These are phyloP conservation scores for Steinernema carpocapsae DNA, from an alignment of 2,888 invertebrate genomes.

Conservation along the genomic window DNA sequence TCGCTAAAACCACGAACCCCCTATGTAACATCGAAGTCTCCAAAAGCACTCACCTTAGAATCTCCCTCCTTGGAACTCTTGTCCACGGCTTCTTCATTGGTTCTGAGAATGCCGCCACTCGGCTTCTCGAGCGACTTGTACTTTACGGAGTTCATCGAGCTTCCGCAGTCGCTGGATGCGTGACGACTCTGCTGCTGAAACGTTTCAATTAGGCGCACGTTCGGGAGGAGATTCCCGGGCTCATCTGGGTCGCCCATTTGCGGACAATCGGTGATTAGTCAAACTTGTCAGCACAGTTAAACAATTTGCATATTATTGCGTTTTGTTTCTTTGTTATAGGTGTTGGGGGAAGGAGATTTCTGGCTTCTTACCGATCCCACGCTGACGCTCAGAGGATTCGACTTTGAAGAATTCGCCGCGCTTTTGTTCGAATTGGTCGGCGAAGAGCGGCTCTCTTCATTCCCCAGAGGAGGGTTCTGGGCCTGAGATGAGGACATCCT, in stretches of 20 bases:
- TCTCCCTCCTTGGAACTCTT: background rate
- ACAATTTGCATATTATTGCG: slow-evolving; percentile 6
- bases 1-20: background rate
- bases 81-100: background rate
- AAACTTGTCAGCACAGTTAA: background rate
- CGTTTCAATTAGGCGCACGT: background rate
- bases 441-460: background rate
- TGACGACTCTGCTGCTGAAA: slow-evolving; percentile 12
- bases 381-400: slow-evolving; percentile 8
- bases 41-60: background rate
- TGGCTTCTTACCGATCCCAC: slow-evolving; percentile 25
- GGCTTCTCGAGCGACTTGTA: slow-evolving; percentile 26
- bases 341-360: too few relatives aligned
- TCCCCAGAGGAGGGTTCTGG: too few relatives aligned
- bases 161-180: slow-evolving; percentile 4
- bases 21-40: background rate
- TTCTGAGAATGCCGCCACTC: slow-evolving; percentile 1
- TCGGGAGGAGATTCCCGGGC: too few relatives aligned
- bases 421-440: background rate
- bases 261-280: slow-evolving; percentile 29
- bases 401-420: background rate
- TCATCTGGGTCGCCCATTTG: background rate
- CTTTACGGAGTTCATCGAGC: slow-evolving; percentile 26
- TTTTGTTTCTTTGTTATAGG: too few relatives aligned
- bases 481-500: background rate